Evolutionary conservation across 2,888 invertebrate genomes (phyloP).

Genomic region (Subacronicta megacephala): DNA sequence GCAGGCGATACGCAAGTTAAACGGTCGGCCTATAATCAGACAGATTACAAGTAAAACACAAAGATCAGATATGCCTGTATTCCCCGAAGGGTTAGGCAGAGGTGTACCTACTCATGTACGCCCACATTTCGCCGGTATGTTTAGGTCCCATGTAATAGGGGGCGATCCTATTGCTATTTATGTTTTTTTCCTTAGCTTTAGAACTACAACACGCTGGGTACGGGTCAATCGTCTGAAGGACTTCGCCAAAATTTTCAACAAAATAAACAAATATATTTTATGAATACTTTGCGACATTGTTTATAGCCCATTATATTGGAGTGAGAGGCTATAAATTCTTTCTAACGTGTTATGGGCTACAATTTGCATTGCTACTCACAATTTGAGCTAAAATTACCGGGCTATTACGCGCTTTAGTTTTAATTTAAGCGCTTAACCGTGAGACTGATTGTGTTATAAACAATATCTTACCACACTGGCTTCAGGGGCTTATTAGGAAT

Average conservation of each 20-base stretch:
- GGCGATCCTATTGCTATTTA: too few species aligned
- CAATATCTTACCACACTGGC: conserved; percentile 14
- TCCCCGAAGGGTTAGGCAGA: too few species aligned
- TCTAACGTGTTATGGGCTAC: conserved; percentile 64
- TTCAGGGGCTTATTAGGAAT: conserved; percentile 15
- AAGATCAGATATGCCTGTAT: too few species aligned
- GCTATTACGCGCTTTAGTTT: conserved; percentile 38
- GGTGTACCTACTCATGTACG: too few species aligned
- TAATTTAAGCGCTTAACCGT: conserved; percentile 23
- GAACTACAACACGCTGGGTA: too few species aligned
- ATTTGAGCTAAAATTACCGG: conserved; percentile 58
- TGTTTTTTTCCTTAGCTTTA: too few species aligned
- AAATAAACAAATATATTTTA: conserved; percentile 52
- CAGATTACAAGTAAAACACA: too few species aligned
- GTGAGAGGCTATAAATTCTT: conserved; percentile 66
- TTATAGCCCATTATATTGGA: conserved; percentile 67
- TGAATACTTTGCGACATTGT: conserved; percentile 60
- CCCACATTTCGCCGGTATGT: too few species aligned
- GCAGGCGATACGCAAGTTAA: too few species aligned
- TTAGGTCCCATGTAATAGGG: too few species aligned
- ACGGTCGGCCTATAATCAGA: too few species aligned
- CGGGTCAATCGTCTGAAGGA: conserved; percentile 8
- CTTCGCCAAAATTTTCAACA: conserved; percentile 29
- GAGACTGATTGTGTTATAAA: conserved; percentile 38
- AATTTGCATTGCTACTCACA: conserved; percentile 67